Conservation (phyloP, 2,113 vertebrate genomes). For the Procavia capensis region DNA sequence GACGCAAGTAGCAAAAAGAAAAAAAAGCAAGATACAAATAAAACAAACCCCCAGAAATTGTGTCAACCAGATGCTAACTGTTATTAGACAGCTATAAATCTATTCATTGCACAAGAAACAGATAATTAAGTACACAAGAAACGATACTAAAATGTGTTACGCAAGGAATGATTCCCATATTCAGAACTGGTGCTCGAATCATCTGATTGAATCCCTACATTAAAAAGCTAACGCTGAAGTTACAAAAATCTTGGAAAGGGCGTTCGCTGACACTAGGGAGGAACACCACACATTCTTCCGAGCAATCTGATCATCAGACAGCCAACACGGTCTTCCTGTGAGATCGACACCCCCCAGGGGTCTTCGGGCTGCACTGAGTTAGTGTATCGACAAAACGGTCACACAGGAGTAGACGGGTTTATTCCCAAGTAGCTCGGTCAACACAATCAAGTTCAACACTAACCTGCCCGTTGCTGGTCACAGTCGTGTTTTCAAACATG, state of each 20-base stretch:
- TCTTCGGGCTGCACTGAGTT: neutral
- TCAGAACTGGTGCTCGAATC: too few species aligned
- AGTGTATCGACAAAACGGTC: neutral
- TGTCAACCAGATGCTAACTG: constrained; percentile 88
- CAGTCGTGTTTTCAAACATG: constrained; percentile 95
- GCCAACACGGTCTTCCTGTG: neutral
- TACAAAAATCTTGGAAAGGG: neutral
- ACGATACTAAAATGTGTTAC: neutral
- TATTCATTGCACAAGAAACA: constrained; percentile 76
- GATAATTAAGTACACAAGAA: constrained; percentile 23
- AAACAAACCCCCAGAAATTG: constrained; percentile 87
- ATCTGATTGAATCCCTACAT: neutral
- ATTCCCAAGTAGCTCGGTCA: neutral
- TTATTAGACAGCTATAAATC: constrained; percentile 63
- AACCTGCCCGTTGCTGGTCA: constrained; percentile 99
- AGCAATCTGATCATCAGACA: neutral
- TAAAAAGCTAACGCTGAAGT: neutral
- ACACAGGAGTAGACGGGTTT: accelerated
- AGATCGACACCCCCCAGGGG: neutral
- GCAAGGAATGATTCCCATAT: neutral
- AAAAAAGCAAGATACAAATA: constrained; percentile 92
- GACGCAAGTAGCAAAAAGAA: constrained; percentile 91
- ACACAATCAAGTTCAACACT: constrained; percentile 51
- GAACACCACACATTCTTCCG: neutral
- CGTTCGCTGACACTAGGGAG: neutral